Evolutionary conservation across 2,113 vertebrate species (phyloP), one percentile per base, ranked within the genome.

Genomic region (Heliornis fulica): DNA sequence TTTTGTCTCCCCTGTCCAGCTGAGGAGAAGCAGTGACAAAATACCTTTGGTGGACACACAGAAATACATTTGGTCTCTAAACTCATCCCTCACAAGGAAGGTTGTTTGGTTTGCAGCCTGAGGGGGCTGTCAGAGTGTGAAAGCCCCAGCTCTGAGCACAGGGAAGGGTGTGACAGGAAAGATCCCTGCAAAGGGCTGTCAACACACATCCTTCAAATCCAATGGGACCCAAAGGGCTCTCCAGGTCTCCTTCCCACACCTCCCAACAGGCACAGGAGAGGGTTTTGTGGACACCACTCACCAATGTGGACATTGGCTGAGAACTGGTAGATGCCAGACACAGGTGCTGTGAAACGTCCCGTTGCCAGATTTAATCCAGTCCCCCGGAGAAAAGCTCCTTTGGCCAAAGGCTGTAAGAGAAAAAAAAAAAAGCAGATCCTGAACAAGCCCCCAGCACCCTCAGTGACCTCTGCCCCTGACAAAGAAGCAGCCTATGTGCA

Each of bases 261-360:
- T 61, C 46, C 26, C 29, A 26, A 31, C 28, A 14, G 10, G 48
- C 2, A 10, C 40, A 54, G 46, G 36, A 34, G 8, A 75, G 38
- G 9, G 2, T 31, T 23, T n/a, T 29, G 29, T 6, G 18, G 25
- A 18, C 56, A 61, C 25, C 45, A 74, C 98, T 98, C 97, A 99
- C 99, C 99, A 8, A 99, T 88, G 56, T 99, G 99, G 80, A 99
- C 90, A 28, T 99, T 99, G 92, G 99, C 99, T 34, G 99, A 99
- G 89, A 99, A 99, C 97, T 99, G 99, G 98, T 99, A 99, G 98
- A 99, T 99, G 88, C 99, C 99, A 0, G 98, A 98, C 85, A 98
- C 89, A 0, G 99, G 98, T 19, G 99, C 99, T 3, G 99, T 99
- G 97, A 99, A 99, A 16, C 99, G 98, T 6, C 99, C 99, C 0